These are phyloP conservation scores for Diadema setosum DNA, from an alignment of 35 echinoderm and acorn worm genomes.

Conservation along the genomic window DNA sequence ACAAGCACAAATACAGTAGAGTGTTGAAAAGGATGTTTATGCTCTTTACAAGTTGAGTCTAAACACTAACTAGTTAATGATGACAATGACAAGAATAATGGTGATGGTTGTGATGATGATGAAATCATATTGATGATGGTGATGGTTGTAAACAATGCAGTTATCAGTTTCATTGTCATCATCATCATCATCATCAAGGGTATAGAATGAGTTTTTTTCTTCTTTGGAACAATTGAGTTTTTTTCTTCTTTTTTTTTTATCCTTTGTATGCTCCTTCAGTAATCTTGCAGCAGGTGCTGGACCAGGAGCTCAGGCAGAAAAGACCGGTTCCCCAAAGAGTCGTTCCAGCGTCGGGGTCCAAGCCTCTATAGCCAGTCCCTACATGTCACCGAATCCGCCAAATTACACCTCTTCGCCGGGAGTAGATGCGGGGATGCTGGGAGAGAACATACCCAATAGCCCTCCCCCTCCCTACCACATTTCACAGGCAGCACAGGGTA, in stretches of 20 bases:
- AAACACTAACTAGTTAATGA: no score
- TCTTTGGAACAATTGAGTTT: background rate
- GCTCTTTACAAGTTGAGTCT: no score
- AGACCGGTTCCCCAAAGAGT: background rate
- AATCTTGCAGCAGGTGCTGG: no score
- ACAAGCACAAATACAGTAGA: no score
- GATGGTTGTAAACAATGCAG: no score
- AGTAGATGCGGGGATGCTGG: background rate
- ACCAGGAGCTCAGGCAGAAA: background rate
- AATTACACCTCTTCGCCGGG: background rate
- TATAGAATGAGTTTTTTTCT: background rate
- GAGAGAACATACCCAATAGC: background rate
- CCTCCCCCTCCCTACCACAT: constrained; percentile 19
- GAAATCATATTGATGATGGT: no score
- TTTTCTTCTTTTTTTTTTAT: background rate
- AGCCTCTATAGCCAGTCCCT: constrained; percentile 2
- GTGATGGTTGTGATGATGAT: no score
- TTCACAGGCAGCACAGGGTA: background rate
- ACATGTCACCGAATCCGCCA: background rate
- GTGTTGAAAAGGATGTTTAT: no score
- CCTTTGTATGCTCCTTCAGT: no score
- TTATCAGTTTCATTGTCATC: no score
- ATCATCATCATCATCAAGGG: no score
- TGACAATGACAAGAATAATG: no score
- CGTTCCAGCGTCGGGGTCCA: constrained; percentile 1